Base-by-base conservation (phyloP, 2,888 invertebrate genomes). In the Deilephila elpenor region DNA sequence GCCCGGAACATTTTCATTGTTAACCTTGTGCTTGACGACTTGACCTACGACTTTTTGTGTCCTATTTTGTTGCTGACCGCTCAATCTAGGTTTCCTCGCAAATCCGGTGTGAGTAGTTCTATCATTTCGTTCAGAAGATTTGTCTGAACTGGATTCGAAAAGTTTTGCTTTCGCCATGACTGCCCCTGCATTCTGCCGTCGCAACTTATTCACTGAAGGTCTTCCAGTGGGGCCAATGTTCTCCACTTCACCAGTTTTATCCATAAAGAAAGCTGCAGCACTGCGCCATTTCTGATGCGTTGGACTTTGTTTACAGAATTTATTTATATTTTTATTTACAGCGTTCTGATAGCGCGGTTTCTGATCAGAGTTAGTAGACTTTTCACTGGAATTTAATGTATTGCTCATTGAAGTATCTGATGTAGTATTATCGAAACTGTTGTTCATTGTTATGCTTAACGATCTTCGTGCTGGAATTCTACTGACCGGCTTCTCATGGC, bases 91-190 rank as follows among this genome's bases (percentile, higher is more conserved):
- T 77, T 88, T 90, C 78, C 95, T 89, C 1, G 95, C 95, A 76
- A 95, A 95, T 19, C 91, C 92, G 5, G 86, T 80, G 61, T 89
- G 86, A 32, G 82, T 82, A 8, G 79, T 76, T 78, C 88, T 91
- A 44, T 94, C 92, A 59, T 87, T 88, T 75, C 74, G 84, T 73
- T 95, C 95, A 1, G 94, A 92, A 1, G 95, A 95, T 77, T 88
- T 93, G 78, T 95, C 95, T 0, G 95, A 95, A 80, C 94, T 93
- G 17, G 91, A 93, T 85, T 97, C 97, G 83, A 97, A 98, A 34
- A 97, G 91, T 85, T 96, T 96, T 0, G 97, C 97, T 91, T 97
- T 97, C 2, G 97, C 97, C 75, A 97, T 90, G 0, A 98, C 97
- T 93, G 97, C 97, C 8, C 97, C 98, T 7, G 97, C 97, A 87